These are phyloP conservation scores for Bemisia tabaci DNA, from an alignment of 1,140 invertebrate genomes.

Conservation along the genomic window DNA sequence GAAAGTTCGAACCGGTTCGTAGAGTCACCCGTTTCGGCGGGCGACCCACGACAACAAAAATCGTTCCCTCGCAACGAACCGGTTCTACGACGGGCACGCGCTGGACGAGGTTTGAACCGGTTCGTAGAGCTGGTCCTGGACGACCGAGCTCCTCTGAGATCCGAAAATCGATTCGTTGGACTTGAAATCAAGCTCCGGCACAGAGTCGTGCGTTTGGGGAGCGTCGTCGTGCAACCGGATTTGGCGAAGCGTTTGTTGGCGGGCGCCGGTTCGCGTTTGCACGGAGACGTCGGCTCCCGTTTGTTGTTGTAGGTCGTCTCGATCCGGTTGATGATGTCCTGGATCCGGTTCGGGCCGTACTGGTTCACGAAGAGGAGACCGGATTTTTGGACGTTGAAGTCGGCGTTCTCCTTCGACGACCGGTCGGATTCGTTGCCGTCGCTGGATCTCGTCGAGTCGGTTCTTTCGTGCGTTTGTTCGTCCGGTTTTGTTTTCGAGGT, in stretches of 20 bases:
- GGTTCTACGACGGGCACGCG: no score
- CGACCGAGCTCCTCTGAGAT: neutral
- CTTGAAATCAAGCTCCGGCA: neutral
- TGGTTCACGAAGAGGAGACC: neutral
- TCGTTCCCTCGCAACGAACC: no score
- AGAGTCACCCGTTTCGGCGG: no score
- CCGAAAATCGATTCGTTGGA: neutral
- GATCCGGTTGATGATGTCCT: neutral
- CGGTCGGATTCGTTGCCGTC: neutral
- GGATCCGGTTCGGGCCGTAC: neutral
- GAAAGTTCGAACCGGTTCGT: no score
- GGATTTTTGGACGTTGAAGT: neutral
- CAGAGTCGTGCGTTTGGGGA: neutral
- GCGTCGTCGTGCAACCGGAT: neutral
- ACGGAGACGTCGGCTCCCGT: neutral
- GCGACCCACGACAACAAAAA: no score
- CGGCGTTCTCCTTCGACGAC: neutral
- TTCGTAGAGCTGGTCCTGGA: neutral
- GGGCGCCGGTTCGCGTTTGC: neutral
- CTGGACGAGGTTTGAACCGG: no score
- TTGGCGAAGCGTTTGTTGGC: no score
- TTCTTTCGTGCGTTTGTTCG: neutral
- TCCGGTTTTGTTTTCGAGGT: neutral
- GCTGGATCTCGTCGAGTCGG: neutral
- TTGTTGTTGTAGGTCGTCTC: neutral